Evolutionary conservation across 2,888 invertebrate species (phyloP).

Genomic region (Lysandra bellargus): DNA sequence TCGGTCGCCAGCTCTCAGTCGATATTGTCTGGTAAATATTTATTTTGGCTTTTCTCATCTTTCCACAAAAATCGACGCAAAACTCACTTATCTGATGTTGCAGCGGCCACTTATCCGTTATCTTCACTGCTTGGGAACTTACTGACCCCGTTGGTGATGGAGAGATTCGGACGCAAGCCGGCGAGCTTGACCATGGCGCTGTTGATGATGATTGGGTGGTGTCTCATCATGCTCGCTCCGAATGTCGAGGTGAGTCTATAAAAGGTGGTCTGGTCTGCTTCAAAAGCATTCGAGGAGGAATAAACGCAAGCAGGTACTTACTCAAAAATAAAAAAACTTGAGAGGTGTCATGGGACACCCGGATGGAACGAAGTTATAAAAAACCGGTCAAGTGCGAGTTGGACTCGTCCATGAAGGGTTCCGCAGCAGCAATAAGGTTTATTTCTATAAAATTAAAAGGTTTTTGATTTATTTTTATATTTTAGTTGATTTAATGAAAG

Average conservation of each 20-base stretch:
- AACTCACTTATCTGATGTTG: background rate
- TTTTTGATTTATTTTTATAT: no score
- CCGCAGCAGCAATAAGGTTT: no score
- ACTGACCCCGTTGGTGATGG: constrained; percentile 66
- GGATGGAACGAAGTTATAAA: no score
- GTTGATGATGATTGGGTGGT: constrained; percentile 71
- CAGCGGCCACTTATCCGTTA: constrained; percentile 61
- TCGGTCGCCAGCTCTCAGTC: no score
- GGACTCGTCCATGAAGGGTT: no score
- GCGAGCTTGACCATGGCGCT: constrained; percentile 68
- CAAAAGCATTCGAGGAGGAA: no score
- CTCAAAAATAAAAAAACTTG: background rate
- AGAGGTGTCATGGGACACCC: no score
- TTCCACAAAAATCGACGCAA: background rate
- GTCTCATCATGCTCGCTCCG: constrained; percentile 60
- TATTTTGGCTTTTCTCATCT: no score
- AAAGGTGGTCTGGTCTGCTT: background rate
- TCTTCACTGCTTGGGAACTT: constrained; percentile 59
- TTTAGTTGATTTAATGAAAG: no score
- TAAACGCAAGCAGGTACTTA: background rate
- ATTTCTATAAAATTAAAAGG: no score
- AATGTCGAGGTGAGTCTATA: constrained; percentile 49
- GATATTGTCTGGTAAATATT: no score
- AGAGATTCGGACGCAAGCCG: constrained; percentile 73
- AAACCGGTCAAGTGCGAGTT: no score